A percentile compares a stretch with the other conserved stretches of the same genome.
phyloP scores from a whole-genome alignment of 2,113 vertebrate genomes.

The Limanda limanda region DNA sequence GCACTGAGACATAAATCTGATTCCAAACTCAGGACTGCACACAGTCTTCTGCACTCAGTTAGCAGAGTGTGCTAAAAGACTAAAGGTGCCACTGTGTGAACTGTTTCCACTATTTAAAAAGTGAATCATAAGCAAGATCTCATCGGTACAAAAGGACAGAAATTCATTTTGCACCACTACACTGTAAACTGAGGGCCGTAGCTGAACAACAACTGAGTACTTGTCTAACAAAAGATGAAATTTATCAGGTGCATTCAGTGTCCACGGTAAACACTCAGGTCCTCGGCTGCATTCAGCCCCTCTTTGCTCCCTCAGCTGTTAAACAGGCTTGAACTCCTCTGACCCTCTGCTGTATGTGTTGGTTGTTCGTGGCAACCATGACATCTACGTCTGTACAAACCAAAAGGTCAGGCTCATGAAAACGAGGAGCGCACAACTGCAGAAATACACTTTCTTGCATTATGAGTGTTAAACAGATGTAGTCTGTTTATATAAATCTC shows the following conservation, averaged over 20 bases:
- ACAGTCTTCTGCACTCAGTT: conserved; percentile 20
- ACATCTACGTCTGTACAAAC: conserved; percentile 44
- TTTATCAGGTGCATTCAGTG: conserved; percentile 32
- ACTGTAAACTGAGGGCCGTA: neutral
- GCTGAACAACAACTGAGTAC: neutral
- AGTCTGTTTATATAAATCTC: conserved; percentile 19
- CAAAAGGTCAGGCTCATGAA: conserved; percentile 59
- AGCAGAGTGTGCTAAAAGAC: conserved; percentile 7
- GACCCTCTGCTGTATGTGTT: conserved; percentile 64
- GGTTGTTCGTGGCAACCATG: conserved; percentile 62
- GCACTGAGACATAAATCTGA: conserved; percentile 25
- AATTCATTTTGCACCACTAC: neutral
- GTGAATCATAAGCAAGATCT: neutral
- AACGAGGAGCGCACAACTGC: conserved; percentile 39
- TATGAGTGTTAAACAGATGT: neutral
- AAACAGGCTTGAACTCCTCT: conserved; percentile 62
- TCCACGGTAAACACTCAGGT: conserved; percentile 35
- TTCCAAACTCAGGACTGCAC: conserved; percentile 13
- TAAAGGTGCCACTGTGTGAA: neutral
- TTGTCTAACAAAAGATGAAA: neutral
- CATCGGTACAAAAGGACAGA: neutral
- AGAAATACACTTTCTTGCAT: conserved; percentile 25
- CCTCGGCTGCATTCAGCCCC: conserved; percentile 37
- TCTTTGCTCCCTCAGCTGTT: conserved; percentile 52
- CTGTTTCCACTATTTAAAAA: neutral